phyloP scores from a whole-genome alignment of 2,797 vertebrate species.

The Gymnothorax reevesii region DNA sequence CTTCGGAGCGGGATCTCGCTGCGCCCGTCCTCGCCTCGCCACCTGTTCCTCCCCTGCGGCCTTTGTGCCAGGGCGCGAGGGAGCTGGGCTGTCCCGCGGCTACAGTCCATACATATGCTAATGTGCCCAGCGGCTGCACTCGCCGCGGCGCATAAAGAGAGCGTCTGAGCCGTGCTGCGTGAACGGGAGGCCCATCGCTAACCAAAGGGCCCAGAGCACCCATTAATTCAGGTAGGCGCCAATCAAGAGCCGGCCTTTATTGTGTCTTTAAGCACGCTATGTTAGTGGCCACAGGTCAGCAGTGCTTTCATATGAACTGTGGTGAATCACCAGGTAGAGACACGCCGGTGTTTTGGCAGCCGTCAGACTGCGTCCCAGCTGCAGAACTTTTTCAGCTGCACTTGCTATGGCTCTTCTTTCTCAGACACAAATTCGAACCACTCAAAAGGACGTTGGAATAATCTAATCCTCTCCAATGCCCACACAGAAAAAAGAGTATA shows the following conservation, averaged over 20 bases:
- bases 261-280: not conserved
- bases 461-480: not conserved
- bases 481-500: not conserved
- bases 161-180: not conserved
- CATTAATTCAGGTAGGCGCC: not conserved
- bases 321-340: not conserved
- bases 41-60: constrained; percentile 73
- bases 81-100: constrained; percentile 57
- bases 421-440: not conserved
- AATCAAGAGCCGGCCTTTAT: not conserved
- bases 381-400: not conserved
- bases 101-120: constrained; percentile 78
- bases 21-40: constrained; percentile 57
- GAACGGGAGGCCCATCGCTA: not conserved
- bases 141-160: constrained; percentile 60
- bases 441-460: not conserved
- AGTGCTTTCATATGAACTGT: constrained; percentile 40
- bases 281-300: constrained; percentile 41
- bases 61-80: constrained; percentile 64
- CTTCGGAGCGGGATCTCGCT: constrained; percentile 65
- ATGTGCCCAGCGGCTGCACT: constrained; percentile 63
- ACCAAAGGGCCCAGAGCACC: not conserved
- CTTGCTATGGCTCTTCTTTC: not conserved
- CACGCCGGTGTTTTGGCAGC: not conserved
- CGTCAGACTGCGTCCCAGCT: not conserved